A percentile compares a stretch with the other conserved stretches of the same genome.
phyloP scores from a whole-genome alignment of 2,888 invertebrate genomes.

The Unio pictorum region DNA sequence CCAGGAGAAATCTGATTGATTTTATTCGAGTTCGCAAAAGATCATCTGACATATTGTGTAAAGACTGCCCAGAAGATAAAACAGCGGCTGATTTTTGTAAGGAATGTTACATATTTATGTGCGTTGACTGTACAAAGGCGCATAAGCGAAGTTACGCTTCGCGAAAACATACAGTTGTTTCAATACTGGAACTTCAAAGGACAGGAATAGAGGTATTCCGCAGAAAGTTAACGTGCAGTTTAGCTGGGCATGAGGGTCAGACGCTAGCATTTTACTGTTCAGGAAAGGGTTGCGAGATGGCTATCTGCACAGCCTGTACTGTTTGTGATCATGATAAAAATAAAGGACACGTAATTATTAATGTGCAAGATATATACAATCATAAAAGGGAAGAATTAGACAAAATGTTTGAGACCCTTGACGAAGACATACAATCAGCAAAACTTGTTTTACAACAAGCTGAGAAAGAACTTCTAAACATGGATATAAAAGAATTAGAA shows the following conservation, averaged over 20 bases:
- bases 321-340: constrained; percentile 42
- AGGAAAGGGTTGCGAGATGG: constrained; percentile 37
- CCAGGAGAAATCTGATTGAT: constrained; percentile 40
- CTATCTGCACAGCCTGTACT: constrained; percentile 42
- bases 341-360: constrained; percentile 39
- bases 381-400: constrained; percentile 35
- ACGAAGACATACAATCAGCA: constrained; percentile 33
- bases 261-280: constrained; percentile 43
- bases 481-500: constrained; percentile 45
- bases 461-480: constrained; percentile 40
- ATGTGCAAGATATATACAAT: constrained; percentile 35
- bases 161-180: constrained; percentile 29
- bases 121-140: constrained; percentile 37
- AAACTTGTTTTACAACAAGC: constrained; percentile 36
- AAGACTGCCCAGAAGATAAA: constrained; percentile 46
- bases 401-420: constrained; percentile 26
- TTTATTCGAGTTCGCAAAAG: constrained; percentile 39
- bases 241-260: constrained; percentile 41
- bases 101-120: constrained; percentile 49
- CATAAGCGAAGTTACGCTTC: constrained; percentile 43
- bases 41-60: constrained; percentile 42
- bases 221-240: constrained; percentile 33
- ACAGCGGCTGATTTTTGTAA: constrained; percentile 43
- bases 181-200: constrained; percentile 34
- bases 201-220: constrained; percentile 42